phyloP scores from a whole-genome alignment of 2,888 invertebrate genomes.

The Scaptomyza reducta region DNA sequence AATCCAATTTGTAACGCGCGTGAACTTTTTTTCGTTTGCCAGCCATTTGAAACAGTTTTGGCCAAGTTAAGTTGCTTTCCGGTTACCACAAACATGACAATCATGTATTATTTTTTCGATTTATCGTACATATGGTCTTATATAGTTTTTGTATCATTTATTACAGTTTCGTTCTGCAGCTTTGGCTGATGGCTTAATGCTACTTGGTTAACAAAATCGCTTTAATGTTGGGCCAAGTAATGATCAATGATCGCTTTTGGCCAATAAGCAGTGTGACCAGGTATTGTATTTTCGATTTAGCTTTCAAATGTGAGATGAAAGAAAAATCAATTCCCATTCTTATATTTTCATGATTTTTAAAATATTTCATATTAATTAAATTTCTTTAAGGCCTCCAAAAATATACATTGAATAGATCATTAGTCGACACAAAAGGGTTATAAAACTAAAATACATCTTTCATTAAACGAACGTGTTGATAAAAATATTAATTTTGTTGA shows the following conservation, averaged over 20 bases:
- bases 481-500: too few relatives aligned
- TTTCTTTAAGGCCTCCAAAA: too few relatives aligned
- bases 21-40: slow-evolving; percentile 49
- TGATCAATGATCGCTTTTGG: slow-evolving; percentile 9
- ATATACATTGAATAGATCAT: too few relatives aligned
- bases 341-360: too few relatives aligned
- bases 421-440: too few relatives aligned
- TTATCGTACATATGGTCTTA: slow-evolving; percentile 1
- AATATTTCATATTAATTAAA: too few relatives aligned
- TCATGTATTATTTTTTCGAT: slow-evolving; percentile 56
- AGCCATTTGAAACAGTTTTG: slow-evolving; percentile 13
- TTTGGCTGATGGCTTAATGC: slow-evolving; percentile 57
- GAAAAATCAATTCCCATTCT: too few relatives aligned
- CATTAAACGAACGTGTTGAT: too few relatives aligned
- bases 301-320: too few relatives aligned
- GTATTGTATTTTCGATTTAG: too few relatives aligned
- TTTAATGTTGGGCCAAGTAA: slow-evolving; percentile 5
- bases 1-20: slow-evolving; percentile 74
- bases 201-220: slow-evolving; percentile 20
- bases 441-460: too few relatives aligned
- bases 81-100: slow-evolving; percentile 83
- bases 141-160: slow-evolving; percentile 16
- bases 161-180: slow-evolving; percentile 53
- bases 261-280: neutral
- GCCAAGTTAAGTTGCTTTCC: slow-evolving; percentile 61